These are phyloP conservation scores for Hypolimnas misippus DNA, from an alignment of 2,888 invertebrate species.

Conservation along the genomic window DNA sequence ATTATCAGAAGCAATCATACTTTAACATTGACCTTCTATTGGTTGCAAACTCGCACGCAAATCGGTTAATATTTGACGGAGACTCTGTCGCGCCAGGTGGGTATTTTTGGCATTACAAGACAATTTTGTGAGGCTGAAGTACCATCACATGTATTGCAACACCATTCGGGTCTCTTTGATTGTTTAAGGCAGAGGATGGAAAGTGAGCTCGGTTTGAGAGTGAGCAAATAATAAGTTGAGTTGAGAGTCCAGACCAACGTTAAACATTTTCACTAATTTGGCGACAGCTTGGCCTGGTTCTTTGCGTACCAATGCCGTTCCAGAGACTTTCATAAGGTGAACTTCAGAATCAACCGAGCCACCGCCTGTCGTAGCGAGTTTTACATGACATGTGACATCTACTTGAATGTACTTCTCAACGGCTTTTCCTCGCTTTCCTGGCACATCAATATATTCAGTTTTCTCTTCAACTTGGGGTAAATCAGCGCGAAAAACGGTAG, in stretches of 20 bases:
- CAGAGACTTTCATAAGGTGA: slow-evolving; percentile 87
- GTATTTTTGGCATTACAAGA: slow-evolving; percentile 66
- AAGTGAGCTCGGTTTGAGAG: slow-evolving; percentile 86
- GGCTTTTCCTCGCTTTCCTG: slow-evolving; percentile 74
- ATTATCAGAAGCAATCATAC: slow-evolving; percentile 47
- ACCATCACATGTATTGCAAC: slow-evolving; percentile 56
- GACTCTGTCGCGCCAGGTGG: slow-evolving; percentile 74
- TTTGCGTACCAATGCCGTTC: slow-evolving; percentile 86
- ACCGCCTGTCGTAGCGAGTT: slow-evolving; percentile 84
- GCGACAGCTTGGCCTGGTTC: slow-evolving; percentile 83
- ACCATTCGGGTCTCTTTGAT: slow-evolving; percentile 61
- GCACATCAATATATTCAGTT: slow-evolving; percentile 83
- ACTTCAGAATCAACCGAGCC: slow-evolving; percentile 83
- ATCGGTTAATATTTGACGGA: slow-evolving; percentile 74
- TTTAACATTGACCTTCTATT: slow-evolving; percentile 51
- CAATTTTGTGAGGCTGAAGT: slow-evolving; percentile 44
- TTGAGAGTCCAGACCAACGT: slow-evolving; percentile 88
- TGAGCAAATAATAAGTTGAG: slow-evolving; percentile 86
- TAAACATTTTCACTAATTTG: slow-evolving; percentile 84
- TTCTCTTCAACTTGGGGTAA: slow-evolving; percentile 87
- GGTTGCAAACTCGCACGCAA: slow-evolving; percentile 69
- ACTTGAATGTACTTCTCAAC: slow-evolving; percentile 87
- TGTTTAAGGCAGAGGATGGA: slow-evolving; percentile 83
- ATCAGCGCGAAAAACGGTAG: slow-evolving; percentile 87
- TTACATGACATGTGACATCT: slow-evolving; percentile 87